phyloP scores from a whole-genome alignment of 2,888 invertebrate species.

The Catocala nupta region DNA sequence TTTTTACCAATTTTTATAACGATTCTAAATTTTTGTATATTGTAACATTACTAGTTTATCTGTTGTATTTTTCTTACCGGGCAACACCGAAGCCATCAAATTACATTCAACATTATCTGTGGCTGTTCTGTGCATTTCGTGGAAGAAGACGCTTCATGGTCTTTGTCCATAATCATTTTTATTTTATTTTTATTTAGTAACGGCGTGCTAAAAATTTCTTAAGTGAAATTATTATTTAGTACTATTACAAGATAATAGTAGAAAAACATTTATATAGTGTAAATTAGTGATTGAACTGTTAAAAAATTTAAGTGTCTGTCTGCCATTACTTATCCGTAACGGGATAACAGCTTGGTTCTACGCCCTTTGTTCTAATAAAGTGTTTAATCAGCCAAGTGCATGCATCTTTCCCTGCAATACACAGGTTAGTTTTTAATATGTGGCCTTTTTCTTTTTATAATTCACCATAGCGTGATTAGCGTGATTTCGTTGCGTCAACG shows the following conservation, averaged over 20 bases:
- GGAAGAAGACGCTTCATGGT: constrained; percentile 79
- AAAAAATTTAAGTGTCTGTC: constrained; percentile 73
- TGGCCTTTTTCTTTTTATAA: constrained; percentile 25
- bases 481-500: constrained; percentile 62
- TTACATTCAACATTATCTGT: constrained; percentile 38
- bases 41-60: neutral
- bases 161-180: constrained; percentile 78
- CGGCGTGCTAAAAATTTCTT: constrained; percentile 64
- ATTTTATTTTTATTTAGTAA: constrained; percentile 79
- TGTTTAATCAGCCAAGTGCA: constrained; percentile 86
- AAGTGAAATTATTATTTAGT: constrained; percentile 64
- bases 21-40: neutral
- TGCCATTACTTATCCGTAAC: constrained; percentile 84
- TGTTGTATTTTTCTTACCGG: constrained; percentile 12
- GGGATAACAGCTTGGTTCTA: constrained; percentile 85
- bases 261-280: constrained; percentile 64
- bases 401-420: constrained; percentile 87
- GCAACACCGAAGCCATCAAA: constrained; percentile 42
- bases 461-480: constrained; percentile 53
- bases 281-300: constrained; percentile 61
- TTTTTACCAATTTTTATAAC: no score
- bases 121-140: constrained; percentile 65
- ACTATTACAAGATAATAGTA: constrained; percentile 73
- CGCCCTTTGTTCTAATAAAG: constrained; percentile 84
- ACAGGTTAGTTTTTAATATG: constrained; percentile 73